Percentiles rank a stretch among this genome's conserved stretches.
phyloP scores from a whole-genome alignment of 2,113 vertebrate genomes.

The Gorsachius goisagi region DNA sequence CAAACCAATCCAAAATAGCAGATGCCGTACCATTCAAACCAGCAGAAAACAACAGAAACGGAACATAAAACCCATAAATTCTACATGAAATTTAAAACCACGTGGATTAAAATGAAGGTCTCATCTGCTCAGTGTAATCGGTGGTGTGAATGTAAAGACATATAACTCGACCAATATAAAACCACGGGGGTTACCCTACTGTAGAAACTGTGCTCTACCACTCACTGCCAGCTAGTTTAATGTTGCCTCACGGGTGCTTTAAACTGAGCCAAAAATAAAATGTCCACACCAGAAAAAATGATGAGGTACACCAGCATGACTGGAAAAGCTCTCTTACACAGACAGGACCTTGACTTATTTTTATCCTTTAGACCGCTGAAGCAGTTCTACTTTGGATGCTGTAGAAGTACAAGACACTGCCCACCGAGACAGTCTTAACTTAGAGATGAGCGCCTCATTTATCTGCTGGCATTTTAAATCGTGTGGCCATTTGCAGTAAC shows the following conservation, averaged over 20 bases:
- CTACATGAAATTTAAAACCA: not conserved
- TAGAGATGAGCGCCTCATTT: not conserved
- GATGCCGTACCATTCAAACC: not conserved
- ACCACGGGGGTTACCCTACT: not conserved
- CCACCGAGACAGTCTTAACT: not conserved
- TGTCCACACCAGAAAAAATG: not conserved
- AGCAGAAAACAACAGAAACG: not conserved
- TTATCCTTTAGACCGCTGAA: not conserved
- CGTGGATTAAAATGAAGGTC: accelerated
- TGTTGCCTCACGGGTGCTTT: not conserved
- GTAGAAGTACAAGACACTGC: not conserved
- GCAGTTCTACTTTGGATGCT: not conserved
- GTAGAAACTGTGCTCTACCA: not conserved
- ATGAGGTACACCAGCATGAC: not conserved
- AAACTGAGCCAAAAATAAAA: not conserved
- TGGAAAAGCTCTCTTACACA: not conserved
- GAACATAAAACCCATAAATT: not conserved
- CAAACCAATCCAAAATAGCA: not conserved
- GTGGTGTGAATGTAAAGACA: not conserved
- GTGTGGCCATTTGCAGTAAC: not conserved
- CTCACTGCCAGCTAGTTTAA: not conserved
- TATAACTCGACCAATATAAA: accelerated
- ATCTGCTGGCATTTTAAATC: not conserved
- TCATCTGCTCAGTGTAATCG: not conserved
- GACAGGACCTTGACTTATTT: not conserved